Base-by-base conservation (phyloP, 92 coral and sea anemone genomes). In the Plumapathes pennacea region DNA sequence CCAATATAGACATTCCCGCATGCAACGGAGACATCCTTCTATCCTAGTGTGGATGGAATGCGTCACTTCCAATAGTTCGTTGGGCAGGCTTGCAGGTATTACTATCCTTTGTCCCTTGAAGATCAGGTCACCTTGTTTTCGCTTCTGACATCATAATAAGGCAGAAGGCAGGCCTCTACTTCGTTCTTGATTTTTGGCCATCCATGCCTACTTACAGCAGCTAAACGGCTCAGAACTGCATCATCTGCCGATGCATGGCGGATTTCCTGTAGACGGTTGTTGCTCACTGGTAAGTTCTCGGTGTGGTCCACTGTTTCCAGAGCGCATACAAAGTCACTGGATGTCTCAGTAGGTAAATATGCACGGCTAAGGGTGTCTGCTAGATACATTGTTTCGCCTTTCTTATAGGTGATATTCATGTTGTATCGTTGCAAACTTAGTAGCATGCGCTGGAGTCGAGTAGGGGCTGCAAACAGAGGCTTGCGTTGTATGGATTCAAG, bases 371-470 rank as follows among this genome's bases (percentile, higher is more conserved):
- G 71, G 32, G 47, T 64, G 71, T 49, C 71, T 23, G 71, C 48
- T n/a, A 64, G 60, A 20, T 24, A 11, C 32, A 50, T 46, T 47
- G 49, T 48, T n/a, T 37, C 38, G 46, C 71, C 71, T 37, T 64
- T 49, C 59, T 64, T 64, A 26, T 50, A 49, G 21, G 50, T 38
- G 12, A 49, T 49, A 8, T n/a, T 64, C 47, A 64, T 61, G 44
- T 44, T 57, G 53, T 72, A 67, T 21, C 47, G 67, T 18, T 67
- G 67, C 13, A 80, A 74, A 26, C 67, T 57, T 25, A n/a, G n/a
- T n/a, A 63, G 30, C 39, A 72, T 76, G 41, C n/a, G n/a, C n/a
- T n/a, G n/a, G n/a, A n/a, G n/a, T n/a, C n/a, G n/a, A n/a, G n/a
- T n/a, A n/a, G n/a, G n/a, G n/a, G n/a, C n/a, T n/a, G n/a, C n/a